These are phyloP conservation scores for Cynopterus sphinx DNA, from an alignment of 2,797 vertebrate species.

Conservation along the genomic window DNA sequence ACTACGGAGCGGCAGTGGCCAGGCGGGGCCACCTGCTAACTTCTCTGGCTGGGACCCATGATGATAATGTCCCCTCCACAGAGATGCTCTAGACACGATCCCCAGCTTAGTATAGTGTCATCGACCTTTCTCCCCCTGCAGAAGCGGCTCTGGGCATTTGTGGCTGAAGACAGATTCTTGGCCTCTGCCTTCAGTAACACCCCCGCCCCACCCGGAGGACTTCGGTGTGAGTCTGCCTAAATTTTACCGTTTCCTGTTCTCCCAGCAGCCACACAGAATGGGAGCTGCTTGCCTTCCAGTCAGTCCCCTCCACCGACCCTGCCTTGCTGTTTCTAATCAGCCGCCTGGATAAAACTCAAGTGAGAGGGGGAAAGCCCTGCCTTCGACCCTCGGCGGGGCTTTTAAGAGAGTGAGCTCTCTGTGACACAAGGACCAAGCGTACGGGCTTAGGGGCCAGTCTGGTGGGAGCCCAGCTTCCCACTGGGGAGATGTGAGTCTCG, in stretches of 20 bases:
- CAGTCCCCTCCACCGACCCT: not conserved
- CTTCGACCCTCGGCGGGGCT: not conserved
- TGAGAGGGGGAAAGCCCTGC: not conserved
- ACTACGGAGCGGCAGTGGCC: not conserved
- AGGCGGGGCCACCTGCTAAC: not conserved
- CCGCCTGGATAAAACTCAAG: not conserved
- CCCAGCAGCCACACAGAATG: not conserved
- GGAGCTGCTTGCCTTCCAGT: not conserved
- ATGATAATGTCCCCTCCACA: fast-evolving
- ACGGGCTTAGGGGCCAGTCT: not conserved
- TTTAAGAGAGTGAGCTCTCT: not conserved
- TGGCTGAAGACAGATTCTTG: not conserved
- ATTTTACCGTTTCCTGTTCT: not conserved
- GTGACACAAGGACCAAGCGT: not conserved
- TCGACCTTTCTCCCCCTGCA: not conserved
- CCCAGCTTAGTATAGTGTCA: not conserved
- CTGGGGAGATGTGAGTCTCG: not conserved
- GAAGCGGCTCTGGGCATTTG: not conserved
- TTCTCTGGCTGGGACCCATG: not conserved
- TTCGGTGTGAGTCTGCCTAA: not conserved
- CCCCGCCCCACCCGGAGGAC: not conserved
- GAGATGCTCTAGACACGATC: fast-evolving
- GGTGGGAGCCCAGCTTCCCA: not conserved
- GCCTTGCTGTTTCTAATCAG: not conserved
- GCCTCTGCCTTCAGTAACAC: not conserved